phyloP scores from a whole-genome alignment of 2,113 vertebrate species.

The Corynorhinus townsendii region DNA sequence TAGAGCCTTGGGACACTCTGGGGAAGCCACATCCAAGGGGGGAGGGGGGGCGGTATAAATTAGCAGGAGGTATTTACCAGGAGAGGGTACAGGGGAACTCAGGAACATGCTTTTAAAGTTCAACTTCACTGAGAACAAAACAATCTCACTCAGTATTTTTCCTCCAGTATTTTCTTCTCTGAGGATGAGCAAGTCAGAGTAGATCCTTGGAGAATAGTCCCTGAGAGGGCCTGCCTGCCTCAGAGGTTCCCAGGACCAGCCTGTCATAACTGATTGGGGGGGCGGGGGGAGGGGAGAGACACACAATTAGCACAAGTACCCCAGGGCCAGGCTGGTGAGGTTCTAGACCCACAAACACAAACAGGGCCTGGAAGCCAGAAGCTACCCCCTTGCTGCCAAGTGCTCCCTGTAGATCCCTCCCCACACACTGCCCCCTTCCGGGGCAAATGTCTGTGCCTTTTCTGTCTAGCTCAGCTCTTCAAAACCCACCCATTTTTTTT shows the following conservation, averaged over 20 bases:
- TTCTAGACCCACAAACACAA: neutral
- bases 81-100: no score
- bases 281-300: neutral
- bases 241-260: neutral
- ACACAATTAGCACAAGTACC: neutral
- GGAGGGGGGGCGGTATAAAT: neutral
- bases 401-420: no score
- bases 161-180: neutral
- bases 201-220: neutral
- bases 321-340: neutral
- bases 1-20: neutral
- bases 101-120: neutral
- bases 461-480: neutral
- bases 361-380: neutral
- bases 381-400: neutral
- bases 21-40: neutral
- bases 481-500: slow-evolving; percentile 1
- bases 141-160: neutral
- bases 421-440: neutral
- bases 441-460: neutral
- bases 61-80: neutral
- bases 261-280: neutral
- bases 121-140: neutral
- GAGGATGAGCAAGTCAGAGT: neutral
- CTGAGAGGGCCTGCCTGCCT: neutral